Percentiles rank a stretch among this genome's conserved stretches.
Evolutionary conservation across 2,888 invertebrate genomes (phyloP).

Genomic region (Oscheius sp.): DNA sequence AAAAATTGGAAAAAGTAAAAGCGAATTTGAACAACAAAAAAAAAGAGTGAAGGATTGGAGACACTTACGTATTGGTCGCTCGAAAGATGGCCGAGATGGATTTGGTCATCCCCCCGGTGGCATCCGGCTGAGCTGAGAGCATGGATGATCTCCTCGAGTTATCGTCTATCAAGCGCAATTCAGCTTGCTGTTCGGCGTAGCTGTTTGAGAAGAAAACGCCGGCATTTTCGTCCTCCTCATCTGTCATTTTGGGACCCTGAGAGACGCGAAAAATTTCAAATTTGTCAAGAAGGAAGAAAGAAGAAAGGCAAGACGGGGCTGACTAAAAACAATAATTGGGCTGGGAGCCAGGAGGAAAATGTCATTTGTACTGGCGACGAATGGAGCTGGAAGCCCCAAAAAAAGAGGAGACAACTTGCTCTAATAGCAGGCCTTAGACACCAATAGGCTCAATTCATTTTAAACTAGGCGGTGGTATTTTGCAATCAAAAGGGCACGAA

Average conservation of each 20-base stretch:
- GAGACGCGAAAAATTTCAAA: background rate
- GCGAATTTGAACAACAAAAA: background rate
- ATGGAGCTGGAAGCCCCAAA: background rate
- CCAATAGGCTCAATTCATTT: too few species aligned
- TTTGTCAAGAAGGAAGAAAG: background rate
- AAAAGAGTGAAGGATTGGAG: background rate
- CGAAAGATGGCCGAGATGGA: conserved; percentile 22
- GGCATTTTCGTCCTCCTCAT: conserved; percentile 20
- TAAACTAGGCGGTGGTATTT: background rate
- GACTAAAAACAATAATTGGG: background rate
- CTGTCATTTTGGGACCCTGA: conserved; percentile 27
- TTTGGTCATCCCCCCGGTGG: conserved; percentile 24
- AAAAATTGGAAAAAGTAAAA: too few species aligned
- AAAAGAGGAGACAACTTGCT: background rate
- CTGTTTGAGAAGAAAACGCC: conserved; percentile 18
- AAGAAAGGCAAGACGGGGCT: background rate
- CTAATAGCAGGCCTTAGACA: too few species aligned
- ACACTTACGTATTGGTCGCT: conserved; percentile 28
- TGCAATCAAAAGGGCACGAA: too few species aligned
- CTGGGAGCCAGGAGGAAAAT: conserved; percentile 4
- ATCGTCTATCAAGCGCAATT: conserved; percentile 24
- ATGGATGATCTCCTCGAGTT: conserved; percentile 3
- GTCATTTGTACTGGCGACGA: background rate
- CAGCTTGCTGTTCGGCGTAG: conserved; percentile 13
- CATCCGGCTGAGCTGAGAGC: background rate